Percentiles rank a stretch among this genome's conserved stretches.
Evolutionary conservation across 2,888 invertebrate genomes (phyloP).

Genomic region (Artemia sinica): DNA sequence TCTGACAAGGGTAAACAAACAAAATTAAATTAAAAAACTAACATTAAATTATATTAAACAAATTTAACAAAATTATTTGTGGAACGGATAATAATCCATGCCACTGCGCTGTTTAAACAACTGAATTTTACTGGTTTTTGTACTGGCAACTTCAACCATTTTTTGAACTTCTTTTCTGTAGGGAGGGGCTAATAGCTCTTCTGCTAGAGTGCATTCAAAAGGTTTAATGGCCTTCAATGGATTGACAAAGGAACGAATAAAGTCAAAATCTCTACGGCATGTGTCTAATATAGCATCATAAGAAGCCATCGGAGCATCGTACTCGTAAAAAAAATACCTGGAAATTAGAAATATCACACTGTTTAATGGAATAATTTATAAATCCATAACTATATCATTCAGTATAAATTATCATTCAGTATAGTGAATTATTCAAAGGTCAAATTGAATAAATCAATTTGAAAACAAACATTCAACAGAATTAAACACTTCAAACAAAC

Average conservation of each 20-base stretch:
- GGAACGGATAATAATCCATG: not conserved
- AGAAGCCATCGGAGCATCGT: not conserved
- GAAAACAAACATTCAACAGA: too few relatives aligned
- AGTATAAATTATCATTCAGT: too few relatives aligned
- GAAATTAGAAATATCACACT: not conserved
- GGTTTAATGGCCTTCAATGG: not conserved
- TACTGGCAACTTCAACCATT: conserved; percentile 2
- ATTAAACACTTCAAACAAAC: too few relatives aligned
- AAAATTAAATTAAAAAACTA: too few relatives aligned
- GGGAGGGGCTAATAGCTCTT: conserved; percentile 8
- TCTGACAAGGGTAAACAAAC: too few relatives aligned
- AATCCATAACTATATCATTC: too few relatives aligned
- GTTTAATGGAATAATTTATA: too few relatives aligned
- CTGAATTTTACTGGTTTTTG: not conserved
- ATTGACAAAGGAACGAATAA: not conserved
- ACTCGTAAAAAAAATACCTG: conserved; percentile 3
- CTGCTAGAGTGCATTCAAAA: not conserved
- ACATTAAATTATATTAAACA: not conserved
- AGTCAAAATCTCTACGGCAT: conserved; percentile 3
- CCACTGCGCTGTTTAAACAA: conserved; percentile 6
- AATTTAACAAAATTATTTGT: not conserved
- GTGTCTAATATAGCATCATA: not conserved
- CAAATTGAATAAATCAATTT: too few relatives aligned
- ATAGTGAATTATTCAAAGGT: too few relatives aligned
- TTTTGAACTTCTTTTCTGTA: conserved; percentile 12